Evolutionary conservation across 2,113 vertebrate species (phyloP).

Genomic region (Lathamus discolor): DNA sequence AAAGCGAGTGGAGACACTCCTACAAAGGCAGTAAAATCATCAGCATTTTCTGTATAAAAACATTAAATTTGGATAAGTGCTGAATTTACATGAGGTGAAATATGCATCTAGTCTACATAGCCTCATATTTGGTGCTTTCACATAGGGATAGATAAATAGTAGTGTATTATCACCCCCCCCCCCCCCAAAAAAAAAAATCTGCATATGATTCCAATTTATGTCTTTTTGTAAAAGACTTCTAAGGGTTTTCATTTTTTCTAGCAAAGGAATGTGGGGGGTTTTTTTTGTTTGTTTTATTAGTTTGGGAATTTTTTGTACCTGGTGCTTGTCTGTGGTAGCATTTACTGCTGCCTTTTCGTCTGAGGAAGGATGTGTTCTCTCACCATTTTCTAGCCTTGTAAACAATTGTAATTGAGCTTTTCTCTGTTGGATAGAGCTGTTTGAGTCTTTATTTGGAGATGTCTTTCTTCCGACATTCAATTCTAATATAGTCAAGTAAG

Average conservation of each 20-base stretch:
- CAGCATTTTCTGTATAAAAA: background rate
- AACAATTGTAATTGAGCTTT: background rate
- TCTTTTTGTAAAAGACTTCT: background rate
- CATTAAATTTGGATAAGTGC: background rate
- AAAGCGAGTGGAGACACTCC: background rate
- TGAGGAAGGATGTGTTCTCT: background rate
- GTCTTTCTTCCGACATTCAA: background rate
- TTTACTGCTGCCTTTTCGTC: background rate
- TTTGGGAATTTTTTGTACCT: background rate
- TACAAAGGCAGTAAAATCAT: background rate
- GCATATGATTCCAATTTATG: background rate
- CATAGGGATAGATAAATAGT: background rate
- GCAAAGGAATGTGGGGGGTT: background rate
- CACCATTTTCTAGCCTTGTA: background rate
- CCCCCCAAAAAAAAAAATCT: no score
- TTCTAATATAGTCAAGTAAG: background rate
- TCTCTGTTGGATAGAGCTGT: background rate
- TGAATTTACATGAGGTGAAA: background rate
- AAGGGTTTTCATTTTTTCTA: background rate
- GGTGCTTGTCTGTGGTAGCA: accelerated
- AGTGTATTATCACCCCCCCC: background rate
- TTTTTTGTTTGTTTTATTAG: background rate
- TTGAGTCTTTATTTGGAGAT: background rate
- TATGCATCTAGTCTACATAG: background rate
- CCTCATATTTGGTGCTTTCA: background rate